Evolutionary conservation across 2,797 vertebrate species (phyloP).

Genomic region (Cetoscarus ocellatus): DNA sequence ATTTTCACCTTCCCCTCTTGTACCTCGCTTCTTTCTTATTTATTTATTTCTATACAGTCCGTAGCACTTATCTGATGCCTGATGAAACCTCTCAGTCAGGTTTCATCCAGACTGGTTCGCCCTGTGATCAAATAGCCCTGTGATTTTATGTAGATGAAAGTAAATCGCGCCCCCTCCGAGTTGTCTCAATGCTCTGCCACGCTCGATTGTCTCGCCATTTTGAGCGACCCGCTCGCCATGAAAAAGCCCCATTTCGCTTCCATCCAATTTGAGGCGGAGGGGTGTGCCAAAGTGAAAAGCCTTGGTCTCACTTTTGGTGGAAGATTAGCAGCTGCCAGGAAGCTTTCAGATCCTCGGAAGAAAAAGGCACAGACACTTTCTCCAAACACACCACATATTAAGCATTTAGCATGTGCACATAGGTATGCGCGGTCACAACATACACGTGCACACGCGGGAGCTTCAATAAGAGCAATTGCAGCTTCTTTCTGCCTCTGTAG

Average conservation of each 20-base stretch:
- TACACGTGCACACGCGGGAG: conserved; percentile 12
- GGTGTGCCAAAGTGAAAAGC: conserved; percentile 62
- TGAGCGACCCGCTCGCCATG: conserved; percentile 53
- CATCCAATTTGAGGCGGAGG: conserved; percentile 64
- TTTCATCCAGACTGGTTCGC: conserved; percentile 52
- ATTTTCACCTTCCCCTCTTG: conserved; percentile 36
- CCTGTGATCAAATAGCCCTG: conserved; percentile 68
- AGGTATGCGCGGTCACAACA: conserved; percentile 17
- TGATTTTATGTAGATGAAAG: conserved; percentile 76
- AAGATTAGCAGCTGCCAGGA: conserved; percentile 75
- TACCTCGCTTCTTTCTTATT: conserved; percentile 9
- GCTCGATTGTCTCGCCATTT: conserved; percentile 69
- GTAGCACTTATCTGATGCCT: conserved; percentile 41
- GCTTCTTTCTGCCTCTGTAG: conserved; percentile 65
- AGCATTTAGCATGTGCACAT: conserved; percentile 20
- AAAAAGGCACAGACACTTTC: conserved; percentile 9
- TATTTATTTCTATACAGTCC: conserved; percentile 46
- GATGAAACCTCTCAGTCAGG: conserved; percentile 60
- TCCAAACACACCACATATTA: conserved; percentile 24
- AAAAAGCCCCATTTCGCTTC: conserved; percentile 70
- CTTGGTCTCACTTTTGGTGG: conserved; percentile 56
- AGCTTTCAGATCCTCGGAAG: conserved; percentile 53
- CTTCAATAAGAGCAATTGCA: conserved; percentile 61
- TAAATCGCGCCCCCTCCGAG: conserved; percentile 71
- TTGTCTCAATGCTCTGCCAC: conserved; percentile 68